Conservation (phyloP, 2,797 vertebrate species). For the Champsocephalus gunnari region DNA sequence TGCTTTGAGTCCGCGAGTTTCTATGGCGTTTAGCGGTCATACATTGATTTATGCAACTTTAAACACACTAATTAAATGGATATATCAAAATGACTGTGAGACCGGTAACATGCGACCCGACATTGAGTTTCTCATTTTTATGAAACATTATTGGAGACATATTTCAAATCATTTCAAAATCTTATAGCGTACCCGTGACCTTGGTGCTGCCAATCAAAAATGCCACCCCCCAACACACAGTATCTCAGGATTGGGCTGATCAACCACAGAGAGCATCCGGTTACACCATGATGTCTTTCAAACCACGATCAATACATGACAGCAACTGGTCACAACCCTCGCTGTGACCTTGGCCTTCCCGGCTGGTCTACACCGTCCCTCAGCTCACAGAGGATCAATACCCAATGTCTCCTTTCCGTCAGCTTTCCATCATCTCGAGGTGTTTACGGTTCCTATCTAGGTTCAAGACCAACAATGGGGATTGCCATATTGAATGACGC, state of each 20-base stretch:
- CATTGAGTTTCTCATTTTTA: not conserved
- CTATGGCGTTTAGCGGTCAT: not conserved
- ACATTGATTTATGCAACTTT: not conserved
- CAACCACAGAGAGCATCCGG: slow-evolving; percentile 43
- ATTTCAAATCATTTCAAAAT: not conserved
- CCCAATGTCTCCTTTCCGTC: slow-evolving; percentile 41
- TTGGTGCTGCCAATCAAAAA: slow-evolving; percentile 22
- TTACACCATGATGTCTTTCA: slow-evolving; percentile 60
- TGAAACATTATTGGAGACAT: not conserved
- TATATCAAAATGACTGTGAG: not conserved
- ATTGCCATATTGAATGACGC: slow-evolving; percentile 1
- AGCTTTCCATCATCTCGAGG: slow-evolving; percentile 22
- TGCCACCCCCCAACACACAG: slow-evolving; percentile 1
- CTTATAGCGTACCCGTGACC: not conserved
- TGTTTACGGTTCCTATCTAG: not conserved
- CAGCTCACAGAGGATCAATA: slow-evolving; percentile 61
- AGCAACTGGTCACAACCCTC: slow-evolving; percentile 41
- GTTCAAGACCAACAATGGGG: slow-evolving; percentile 8
- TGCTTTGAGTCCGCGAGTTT: not conserved
- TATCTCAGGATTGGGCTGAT: slow-evolving; percentile 9
- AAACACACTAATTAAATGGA: not conserved
- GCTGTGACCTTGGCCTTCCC: slow-evolving; percentile 62
- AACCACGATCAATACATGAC: slow-evolving; percentile 64
- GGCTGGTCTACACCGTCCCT: slow-evolving; percentile 53
- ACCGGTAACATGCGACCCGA: not conserved